Base-by-base conservation (phyloP, 2,888 invertebrate species). In the Anodontia alba region DNA sequence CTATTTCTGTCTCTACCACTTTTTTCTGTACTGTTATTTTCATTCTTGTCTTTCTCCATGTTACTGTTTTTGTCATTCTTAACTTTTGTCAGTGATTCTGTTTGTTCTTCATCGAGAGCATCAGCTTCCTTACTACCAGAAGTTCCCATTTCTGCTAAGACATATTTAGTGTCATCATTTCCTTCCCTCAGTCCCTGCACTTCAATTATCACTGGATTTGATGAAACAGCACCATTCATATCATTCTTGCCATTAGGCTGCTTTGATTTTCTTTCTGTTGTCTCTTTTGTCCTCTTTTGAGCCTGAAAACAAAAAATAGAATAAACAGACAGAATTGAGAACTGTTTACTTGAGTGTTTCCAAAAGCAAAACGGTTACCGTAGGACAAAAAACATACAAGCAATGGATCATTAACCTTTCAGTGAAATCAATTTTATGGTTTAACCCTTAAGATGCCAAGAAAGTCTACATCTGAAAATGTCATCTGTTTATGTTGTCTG, bases 111-210 rank as follows among this genome's bases (percentile, higher is more conserved):
- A 10, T 15, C 43, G 15, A 29, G 33, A 17, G 49, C 8, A 15
- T 70, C 62, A 23, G 70, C 74, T 17, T 73, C 74, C 5, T 43
- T 23, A 57, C 73, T 74, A 1, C 42, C 26, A 12, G 12, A n/a
- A 26, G 73, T 73, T 29, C 76, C 82, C 82, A 83, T 83, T 23
- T 69, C 69, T 29, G 51, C 70, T 38, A 79, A 72, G 29, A 73
- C 49, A 71, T 83, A 83, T 29, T 54, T 51, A 23, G 46, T 42
- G 33, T 71, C 38, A 12, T 42, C 43, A 7, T 31, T 31, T 29
- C 75, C 82, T 42, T 76, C 70, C 10, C 26, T 54, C n/a, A 79
- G 66, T 23, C 82, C 82, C 15, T 76, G 72, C 7, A 83, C 82
- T 36, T 79, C 66, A 33, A 83, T 83, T n/a, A 79, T 57, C 33